These are phyloP conservation scores for Myotis davidii DNA, from an alignment of 2,113 vertebrate genomes.

Conservation along the genomic window DNA sequence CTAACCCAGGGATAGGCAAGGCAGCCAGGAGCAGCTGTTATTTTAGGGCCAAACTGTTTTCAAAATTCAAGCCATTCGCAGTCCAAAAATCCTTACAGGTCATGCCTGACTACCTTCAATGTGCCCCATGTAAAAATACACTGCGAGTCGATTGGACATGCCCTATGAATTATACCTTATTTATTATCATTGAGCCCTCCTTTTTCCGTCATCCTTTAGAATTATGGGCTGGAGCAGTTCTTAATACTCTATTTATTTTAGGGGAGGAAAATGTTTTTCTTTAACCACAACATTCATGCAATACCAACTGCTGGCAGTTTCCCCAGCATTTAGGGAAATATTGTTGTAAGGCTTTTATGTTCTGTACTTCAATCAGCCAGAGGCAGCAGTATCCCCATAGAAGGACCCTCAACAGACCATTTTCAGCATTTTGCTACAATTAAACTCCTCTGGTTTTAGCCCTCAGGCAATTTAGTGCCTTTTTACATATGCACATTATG, in stretches of 20 bases:
- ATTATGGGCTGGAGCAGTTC: slow-evolving; percentile 81
- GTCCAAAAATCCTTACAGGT: neutral
- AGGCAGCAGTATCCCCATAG: slow-evolving; percentile 87
- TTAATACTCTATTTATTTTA: slow-evolving; percentile 87
- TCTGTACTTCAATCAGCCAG: slow-evolving; percentile 88
- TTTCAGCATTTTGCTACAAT: slow-evolving; percentile 99
- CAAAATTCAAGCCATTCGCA: neutral
- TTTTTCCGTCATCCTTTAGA: slow-evolving; percentile 77
- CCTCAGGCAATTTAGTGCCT: slow-evolving; percentile 97
- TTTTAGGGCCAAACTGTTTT: slow-evolving; percentile 27
- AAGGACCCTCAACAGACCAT: slow-evolving; percentile 90
- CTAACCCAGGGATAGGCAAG: neutral
- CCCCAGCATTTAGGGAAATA: slow-evolving; percentile 88
- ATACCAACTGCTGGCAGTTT: slow-evolving; percentile 82
- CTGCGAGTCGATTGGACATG: slow-evolving; percentile 18
- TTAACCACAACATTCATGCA: slow-evolving; percentile 80
- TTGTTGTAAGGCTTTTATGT: slow-evolving; percentile 89
- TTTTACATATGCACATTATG: slow-evolving; percentile 99
- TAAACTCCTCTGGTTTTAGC: slow-evolving; percentile 97
- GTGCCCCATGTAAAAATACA: slow-evolving; percentile 61
- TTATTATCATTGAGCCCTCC: slow-evolving; percentile 76
- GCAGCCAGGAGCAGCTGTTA: neutral
- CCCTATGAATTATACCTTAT: slow-evolving; percentile 69
- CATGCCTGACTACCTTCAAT: slow-evolving; percentile 39
- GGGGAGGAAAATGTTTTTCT: slow-evolving; percentile 77